These are phyloP conservation scores for Agriopis aurantiaria DNA, from an alignment of 2,888 invertebrate species.

Conservation along the genomic window DNA sequence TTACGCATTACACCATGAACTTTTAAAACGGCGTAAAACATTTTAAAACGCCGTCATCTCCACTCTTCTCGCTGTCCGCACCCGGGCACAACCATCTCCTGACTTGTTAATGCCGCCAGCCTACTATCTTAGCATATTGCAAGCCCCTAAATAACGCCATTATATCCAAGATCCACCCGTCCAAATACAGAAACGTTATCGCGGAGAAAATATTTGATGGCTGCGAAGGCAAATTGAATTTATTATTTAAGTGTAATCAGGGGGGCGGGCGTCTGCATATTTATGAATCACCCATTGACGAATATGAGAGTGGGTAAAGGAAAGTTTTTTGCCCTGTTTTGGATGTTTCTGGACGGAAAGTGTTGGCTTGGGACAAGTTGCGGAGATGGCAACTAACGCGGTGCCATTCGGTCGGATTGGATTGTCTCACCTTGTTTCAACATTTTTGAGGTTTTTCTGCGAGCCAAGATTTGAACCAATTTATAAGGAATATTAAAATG, in stretches of 20 bases:
- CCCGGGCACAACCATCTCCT: conserved; percentile 79
- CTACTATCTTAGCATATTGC: conserved; percentile 87
- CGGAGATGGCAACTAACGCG: conserved; percentile 40
- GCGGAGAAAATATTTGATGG: conserved; percentile 80
- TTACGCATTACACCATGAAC: too few species aligned
- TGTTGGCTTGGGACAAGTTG: conserved; percentile 46
- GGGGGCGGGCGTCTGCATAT: conserved; percentile 57
- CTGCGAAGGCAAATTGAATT: conserved; percentile 78
- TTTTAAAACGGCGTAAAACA: too few species aligned
- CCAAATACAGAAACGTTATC: conserved; percentile 80
- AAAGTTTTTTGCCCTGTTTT: conserved; percentile 39
- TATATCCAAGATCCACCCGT: conserved; percentile 74
- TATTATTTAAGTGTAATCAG: conserved; percentile 83
- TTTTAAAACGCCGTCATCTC: conserved; percentile 49
- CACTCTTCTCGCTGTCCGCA: conserved; percentile 49
- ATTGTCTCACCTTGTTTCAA: not conserved
- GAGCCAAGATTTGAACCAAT: not conserved
- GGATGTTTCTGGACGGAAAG: conserved; percentile 37
- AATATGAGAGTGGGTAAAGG: conserved; percentile 60
- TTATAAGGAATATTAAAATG: too few species aligned
- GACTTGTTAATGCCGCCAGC: conserved; percentile 84
- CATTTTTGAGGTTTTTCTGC: not conserved
- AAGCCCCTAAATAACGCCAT: conserved; percentile 83
- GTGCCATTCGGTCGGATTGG: conserved; percentile 16
- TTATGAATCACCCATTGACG: conserved; percentile 69